Percentiles rank a stretch among this genome's conserved stretches.
These are phyloP conservation scores for Oxytorus armatus DNA, from an alignment of 2,888 invertebrate genomes.

Conservation along the genomic window DNA sequence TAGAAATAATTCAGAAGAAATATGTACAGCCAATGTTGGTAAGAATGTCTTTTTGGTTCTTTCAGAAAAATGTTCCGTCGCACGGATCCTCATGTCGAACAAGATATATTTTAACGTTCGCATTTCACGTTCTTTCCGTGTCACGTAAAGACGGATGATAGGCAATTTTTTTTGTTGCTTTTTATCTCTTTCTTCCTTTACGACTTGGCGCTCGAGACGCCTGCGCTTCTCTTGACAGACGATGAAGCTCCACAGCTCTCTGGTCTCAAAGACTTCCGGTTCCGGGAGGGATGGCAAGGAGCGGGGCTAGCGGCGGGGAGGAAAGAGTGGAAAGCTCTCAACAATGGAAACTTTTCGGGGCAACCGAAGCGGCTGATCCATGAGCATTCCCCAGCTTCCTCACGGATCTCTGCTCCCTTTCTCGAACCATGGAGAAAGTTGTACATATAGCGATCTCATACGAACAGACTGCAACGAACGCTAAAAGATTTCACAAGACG, in stretches of 20 bases:
- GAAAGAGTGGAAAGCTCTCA: constrained; percentile 19
- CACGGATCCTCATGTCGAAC: neutral
- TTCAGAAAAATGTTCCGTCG: neutral
- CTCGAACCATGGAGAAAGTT: neutral
- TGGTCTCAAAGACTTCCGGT: constrained; percentile 50
- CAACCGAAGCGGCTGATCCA: constrained; percentile 53
- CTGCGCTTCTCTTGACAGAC: constrained; percentile 5
- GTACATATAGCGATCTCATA: neutral
- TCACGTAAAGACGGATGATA: neutral
- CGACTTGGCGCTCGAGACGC: neutral
- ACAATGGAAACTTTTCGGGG: constrained; percentile 59
- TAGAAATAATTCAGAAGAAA: neutral
- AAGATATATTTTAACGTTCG: neutral
- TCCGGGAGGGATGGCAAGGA: constrained; percentile 3
- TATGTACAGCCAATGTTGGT: neutral
- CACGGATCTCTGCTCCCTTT: constrained; percentile 10
- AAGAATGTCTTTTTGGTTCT: neutral
- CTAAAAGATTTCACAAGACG: constrained; percentile 37
- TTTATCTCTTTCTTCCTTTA: constrained; percentile 5
- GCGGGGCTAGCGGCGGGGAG: neutral
- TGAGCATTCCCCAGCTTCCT: constrained; percentile 39
- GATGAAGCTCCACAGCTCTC: constrained; percentile 24
- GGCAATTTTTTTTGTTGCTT: neutral
- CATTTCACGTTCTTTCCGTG: neutral
- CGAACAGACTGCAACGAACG: constrained; percentile 31